Base-by-base conservation (phyloP, 2,113 vertebrate genomes). In the Lutjanus erythropterus region DNA sequence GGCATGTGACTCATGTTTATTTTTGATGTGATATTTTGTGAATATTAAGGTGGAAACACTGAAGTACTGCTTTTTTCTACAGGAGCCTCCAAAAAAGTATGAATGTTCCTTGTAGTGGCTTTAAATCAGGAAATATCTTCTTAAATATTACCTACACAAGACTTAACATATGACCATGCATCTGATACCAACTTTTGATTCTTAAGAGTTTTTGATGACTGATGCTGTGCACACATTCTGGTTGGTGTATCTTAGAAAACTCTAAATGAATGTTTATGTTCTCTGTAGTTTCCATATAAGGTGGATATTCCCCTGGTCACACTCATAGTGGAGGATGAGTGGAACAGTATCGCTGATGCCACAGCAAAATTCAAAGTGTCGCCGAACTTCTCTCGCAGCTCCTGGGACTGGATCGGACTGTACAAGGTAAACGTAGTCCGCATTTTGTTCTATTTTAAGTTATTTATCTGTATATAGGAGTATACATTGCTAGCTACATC, bases 381-480 rank as follows among this genome's bases (percentile, higher is more conserved):
- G 3, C 91, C 94, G 0, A 94, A 90, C 81, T 98, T 96, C 55
- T 89, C 96, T 59, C 96, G 97, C 82, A 99, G 97, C 89, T 97
- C 98, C 81, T 99, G 97, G 97, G 98, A 99, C 94, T 99, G 98
- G 98, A 97, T 99, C n/a, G 98, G 96, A 76, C 95, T 99, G 62
- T 99, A 98, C 89, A 96, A 96, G 96, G 98, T n/a, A n/a, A n/a
- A n/a, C n/a, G n/a, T n/a, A n/a, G n/a, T n/a, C n/a, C n/a, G n/a
- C n/a, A n/a, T n/a, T n/a, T n/a, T n/a, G n/a, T n/a, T n/a, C n/a
- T n/a, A n/a, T n/a, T n/a, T n/a, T n/a, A n/a, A n/a, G n/a, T n/a
- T n/a, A n/a, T n/a, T n/a, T n/a, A n/a, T n/a, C n/a, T n/a, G n/a
- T n/a, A n/a, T n/a, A n/a, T n/a, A n/a, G n/a, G n/a, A n/a, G n/a